Conservation (phyloP, 1,140 invertebrate species). For the Samia ricini region DNA sequence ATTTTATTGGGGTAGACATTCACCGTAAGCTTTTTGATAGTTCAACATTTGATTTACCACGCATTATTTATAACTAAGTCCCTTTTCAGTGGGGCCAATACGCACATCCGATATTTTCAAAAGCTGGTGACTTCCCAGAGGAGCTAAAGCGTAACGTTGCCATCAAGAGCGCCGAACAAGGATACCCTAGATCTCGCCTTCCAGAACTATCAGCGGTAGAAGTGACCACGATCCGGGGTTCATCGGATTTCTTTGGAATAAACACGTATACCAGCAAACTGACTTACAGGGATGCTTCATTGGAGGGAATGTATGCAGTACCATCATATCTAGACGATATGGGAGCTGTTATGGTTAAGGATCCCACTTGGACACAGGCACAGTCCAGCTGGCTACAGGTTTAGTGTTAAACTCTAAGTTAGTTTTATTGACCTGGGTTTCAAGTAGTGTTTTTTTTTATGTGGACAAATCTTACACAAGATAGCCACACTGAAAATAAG, state of each 20-base stretch:
- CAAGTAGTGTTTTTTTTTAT: too few relatives aligned
- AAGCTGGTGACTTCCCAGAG: constrained; percentile 80
- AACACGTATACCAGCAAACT: constrained; percentile 79
- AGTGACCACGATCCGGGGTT: constrained; percentile 78
- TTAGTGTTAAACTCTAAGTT: background rate
- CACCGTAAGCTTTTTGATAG: too few relatives aligned
- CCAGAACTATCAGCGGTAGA: constrained; percentile 79
- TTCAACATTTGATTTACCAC: too few relatives aligned
- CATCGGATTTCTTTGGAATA: constrained; percentile 81
- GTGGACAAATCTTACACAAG: too few relatives aligned
- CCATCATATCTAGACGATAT: constrained; percentile 77
- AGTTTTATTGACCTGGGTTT: too few relatives aligned
- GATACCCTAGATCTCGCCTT: constrained; percentile 76
- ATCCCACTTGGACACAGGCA: constrained; percentile 70
- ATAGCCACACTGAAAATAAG: too few relatives aligned
- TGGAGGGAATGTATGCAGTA: constrained; percentile 58
- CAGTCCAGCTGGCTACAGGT: constrained; percentile 78
- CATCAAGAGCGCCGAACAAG: constrained; percentile 78
- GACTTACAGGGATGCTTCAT: constrained; percentile 59
- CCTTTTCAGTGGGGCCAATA: constrained; percentile 79
- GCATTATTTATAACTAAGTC: too few relatives aligned
- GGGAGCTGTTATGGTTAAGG: constrained; percentile 60
- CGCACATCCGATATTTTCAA: constrained; percentile 80
- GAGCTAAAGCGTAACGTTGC: constrained; percentile 79
- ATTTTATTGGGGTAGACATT: too few relatives aligned